phyloP scores from a whole-genome alignment of 2,113 vertebrate species.

The Zootoca vivipara region DNA sequence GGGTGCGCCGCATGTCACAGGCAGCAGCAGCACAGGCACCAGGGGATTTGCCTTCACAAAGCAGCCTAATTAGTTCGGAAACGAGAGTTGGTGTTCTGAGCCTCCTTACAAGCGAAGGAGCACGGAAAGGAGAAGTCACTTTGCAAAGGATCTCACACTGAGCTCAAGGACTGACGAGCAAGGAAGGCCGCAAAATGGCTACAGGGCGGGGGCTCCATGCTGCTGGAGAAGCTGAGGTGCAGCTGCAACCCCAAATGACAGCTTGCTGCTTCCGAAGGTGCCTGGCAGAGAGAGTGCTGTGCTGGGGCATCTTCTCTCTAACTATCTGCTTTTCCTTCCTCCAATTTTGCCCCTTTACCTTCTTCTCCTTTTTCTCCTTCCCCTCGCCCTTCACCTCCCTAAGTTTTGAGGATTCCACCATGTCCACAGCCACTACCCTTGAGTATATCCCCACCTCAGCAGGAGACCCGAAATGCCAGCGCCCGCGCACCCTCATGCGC shows the following conservation, averaged over 20 bases:
- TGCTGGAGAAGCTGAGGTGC: slow-evolving; percentile 18
- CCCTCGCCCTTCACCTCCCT: slow-evolving; percentile 74
- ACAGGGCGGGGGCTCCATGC: background rate
- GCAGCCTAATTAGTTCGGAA: slow-evolving; percentile 60
- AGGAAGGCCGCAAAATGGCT: slow-evolving; percentile 27
- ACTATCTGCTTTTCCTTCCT: slow-evolving; percentile 84
- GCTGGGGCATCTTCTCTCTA: slow-evolving; percentile 85
- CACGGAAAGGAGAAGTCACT: slow-evolving; percentile 39
- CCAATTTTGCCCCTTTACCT: slow-evolving; percentile 78
- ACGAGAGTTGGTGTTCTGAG: slow-evolving; percentile 30
- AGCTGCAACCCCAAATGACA: slow-evolving; percentile 26
- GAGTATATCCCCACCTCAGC: slow-evolving; percentile 93
- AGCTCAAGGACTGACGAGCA: background rate
- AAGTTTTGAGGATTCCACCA: slow-evolving; percentile 93
- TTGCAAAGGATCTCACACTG: background rate
- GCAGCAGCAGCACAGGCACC: slow-evolving; percentile 28
- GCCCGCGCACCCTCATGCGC: slow-evolving; percentile 91
- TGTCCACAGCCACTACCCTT: slow-evolving; percentile 92
- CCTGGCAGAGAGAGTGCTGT: slow-evolving; percentile 65
- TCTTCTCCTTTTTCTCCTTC: slow-evolving; percentile 81
- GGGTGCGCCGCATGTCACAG: slow-evolving; percentile 44
- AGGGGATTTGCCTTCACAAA: slow-evolving; percentile 61
- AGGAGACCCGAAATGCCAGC: slow-evolving; percentile 82
- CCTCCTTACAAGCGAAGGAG: slow-evolving; percentile 36
- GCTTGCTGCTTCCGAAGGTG: slow-evolving; percentile 45